Base-by-base conservation (phyloP, 2,113 vertebrate species). In the Scomber scombrus region DNA sequence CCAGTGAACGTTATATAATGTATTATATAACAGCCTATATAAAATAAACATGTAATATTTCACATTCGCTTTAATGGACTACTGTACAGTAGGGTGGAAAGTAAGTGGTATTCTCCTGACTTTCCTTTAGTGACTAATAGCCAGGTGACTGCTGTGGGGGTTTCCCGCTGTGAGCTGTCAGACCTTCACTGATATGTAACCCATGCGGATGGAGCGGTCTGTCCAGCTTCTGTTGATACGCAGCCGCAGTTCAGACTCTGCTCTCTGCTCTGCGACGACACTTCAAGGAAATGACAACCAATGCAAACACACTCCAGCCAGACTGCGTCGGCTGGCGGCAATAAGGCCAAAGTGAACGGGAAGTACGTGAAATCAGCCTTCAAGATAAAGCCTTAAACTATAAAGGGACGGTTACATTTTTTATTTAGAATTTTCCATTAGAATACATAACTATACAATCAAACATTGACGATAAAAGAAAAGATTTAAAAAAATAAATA, bases 61-160 rank as follows among this genome's bases (percentile, higher is more conserved):
- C 34, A 40, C 8, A 8, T 40, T 40, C 2, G 34, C 8, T 9
- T 40, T 9, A 40, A 40, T 40, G 34, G 9, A 9, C 34, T 40
- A 40, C 34, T 40, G 9, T 34, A 34, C 8, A 34, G 8, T 40
- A 40, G 34, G 34, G 34, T 40, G 7, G 34, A 40, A 40, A 40
- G 34, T 9, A 40, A 40, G 9, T 6, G 7, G 8, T 40, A 9
- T 40, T 40, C 40, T 75, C 73, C 70, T 45, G 23, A 26, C 13
- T n/a, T 58, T 65, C 16, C 45, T n/a, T 16, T 55, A 3, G 2
- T 55, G 21, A n/a, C 13, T 21, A 47, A 26, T 10, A 10, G 57
- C 77, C 90, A 89, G 76, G 83, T 82, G 86, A 92, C 76, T 66
- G 52, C 40, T 75, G 4, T 1, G 18, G 89, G 90, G 87, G 90